Evolutionary conservation across 2,113 vertebrate genomes (phyloP).

Genomic region (Columbina picui): DNA sequence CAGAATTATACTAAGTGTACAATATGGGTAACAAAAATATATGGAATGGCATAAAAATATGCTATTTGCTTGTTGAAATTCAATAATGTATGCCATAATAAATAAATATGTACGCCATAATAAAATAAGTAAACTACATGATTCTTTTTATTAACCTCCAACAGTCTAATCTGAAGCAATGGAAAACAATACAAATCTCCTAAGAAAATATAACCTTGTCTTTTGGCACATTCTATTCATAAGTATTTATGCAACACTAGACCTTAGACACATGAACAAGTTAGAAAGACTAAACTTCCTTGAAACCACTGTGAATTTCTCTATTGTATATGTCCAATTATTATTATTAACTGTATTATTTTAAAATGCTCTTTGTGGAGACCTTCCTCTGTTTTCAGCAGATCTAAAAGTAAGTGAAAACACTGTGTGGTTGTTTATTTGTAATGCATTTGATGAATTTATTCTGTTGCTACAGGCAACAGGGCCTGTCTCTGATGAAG

Average conservation of each 20-base stretch:
- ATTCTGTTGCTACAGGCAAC: slow-evolving; percentile 13
- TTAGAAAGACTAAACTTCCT: not conserved
- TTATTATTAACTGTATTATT: not conserved
- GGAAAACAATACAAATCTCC: not conserved
- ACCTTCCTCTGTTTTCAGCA: not conserved
- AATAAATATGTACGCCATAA: not conserved
- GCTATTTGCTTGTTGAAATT: not conserved
- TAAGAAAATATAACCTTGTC: not conserved
- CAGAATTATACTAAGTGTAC: not conserved
- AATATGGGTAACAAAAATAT: not conserved
- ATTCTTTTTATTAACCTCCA: not conserved
- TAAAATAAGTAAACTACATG: not conserved
- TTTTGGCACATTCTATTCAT: not conserved
- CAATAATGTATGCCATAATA: not conserved
- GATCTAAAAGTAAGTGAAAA: not conserved
- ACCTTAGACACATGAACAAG: not conserved
- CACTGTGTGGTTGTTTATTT: not conserved
- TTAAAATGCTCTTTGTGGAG: not conserved
- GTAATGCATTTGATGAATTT: not conserved
- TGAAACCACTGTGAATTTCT: not conserved
- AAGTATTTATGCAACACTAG: not conserved
- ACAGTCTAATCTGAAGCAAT: not conserved
- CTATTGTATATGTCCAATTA: not conserved
- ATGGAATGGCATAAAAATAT: not conserved
- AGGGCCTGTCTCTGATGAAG: not conserved